These are phyloP conservation scores for Tachysurus fulvidraco DNA, from an alignment of 2,113 vertebrate genomes.

Conservation along the genomic window DNA sequence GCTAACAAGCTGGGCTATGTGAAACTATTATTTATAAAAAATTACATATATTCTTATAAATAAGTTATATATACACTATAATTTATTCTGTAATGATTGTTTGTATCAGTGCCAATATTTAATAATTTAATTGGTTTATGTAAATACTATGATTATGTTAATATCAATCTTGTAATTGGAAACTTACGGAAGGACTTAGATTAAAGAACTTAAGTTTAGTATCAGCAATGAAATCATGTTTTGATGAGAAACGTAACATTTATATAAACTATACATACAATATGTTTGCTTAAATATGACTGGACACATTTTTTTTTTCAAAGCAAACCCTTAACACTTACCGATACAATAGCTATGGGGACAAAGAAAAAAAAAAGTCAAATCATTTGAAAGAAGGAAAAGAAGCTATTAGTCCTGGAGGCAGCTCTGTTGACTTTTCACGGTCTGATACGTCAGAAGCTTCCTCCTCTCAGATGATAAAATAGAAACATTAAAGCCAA, in stretches of 20 bases:
- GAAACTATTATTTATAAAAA: too few relatives aligned
- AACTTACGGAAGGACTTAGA: background rate
- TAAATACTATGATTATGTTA: background rate
- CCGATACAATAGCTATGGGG: background rate
- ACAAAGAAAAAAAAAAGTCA: conserved; percentile 14
- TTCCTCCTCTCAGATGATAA: conserved; percentile 62
- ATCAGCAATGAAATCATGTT: background rate
- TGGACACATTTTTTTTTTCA: background rate
- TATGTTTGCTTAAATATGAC: background rate
- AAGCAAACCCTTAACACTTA: background rate
- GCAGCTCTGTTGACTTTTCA: conserved; percentile 64
- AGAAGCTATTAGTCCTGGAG: conserved; percentile 65
- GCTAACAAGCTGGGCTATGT: too few relatives aligned
- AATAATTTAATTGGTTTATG: background rate
- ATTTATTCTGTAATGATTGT: background rate
- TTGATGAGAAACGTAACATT: background rate
- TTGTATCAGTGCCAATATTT: background rate
- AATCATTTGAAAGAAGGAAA: conserved; percentile 68
- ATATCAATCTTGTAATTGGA: background rate
- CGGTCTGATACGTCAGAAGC: conserved; percentile 67
- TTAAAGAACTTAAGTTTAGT: background rate
- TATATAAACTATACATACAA: background rate
- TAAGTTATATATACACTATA: background rate
- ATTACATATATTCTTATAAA: background rate
- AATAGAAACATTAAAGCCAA: conserved; percentile 56